Evolutionary conservation across 2,888 invertebrate species (phyloP).

Genomic region (Dinocampus coccinellae): DNA sequence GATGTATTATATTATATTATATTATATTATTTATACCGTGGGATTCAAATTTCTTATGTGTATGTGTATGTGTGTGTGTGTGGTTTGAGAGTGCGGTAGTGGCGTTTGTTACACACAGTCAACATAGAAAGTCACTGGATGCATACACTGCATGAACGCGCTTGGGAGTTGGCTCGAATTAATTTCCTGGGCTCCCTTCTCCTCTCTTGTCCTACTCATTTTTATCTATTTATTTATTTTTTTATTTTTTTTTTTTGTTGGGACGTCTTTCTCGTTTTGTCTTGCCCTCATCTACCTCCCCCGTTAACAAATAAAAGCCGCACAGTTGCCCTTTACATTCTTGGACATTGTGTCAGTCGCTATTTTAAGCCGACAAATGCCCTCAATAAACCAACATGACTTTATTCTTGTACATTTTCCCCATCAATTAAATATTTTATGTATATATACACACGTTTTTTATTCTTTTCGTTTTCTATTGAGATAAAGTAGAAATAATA

Average conservation of each 20-base stretch:
- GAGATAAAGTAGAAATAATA: neutral
- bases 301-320: slow-evolving; percentile 58
- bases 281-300: slow-evolving; percentile 42
- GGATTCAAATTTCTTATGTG: no score
- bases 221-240: no score
- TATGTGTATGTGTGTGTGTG: no score
- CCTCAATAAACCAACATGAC: slow-evolving; percentile 28
- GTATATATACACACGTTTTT: neutral
- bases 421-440: slow-evolving; percentile 6
- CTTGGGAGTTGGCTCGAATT: slow-evolving; percentile 50
- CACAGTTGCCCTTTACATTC: slow-evolving; percentile 61
- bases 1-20: neutral
- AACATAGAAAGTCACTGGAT: neutral
- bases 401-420: slow-evolving; percentile 24
- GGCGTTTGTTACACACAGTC: no score
- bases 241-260: no score
- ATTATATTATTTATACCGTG: no score
- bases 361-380: slow-evolving; percentile 59
- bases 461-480: neutral
- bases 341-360: slow-evolving; percentile 63
- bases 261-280: slow-evolving; percentile 10
- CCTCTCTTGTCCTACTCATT: neutral
- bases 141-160: slow-evolving; percentile 24
- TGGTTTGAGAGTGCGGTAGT: no score
- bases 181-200: slow-evolving; percentile 50